A percentile compares a stretch with the other conserved stretches of the same genome.
These are phyloP conservation scores for Austrofundulus limnaeus DNA, from an alignment of 2,113 vertebrate species.

Conservation along the genomic window DNA sequence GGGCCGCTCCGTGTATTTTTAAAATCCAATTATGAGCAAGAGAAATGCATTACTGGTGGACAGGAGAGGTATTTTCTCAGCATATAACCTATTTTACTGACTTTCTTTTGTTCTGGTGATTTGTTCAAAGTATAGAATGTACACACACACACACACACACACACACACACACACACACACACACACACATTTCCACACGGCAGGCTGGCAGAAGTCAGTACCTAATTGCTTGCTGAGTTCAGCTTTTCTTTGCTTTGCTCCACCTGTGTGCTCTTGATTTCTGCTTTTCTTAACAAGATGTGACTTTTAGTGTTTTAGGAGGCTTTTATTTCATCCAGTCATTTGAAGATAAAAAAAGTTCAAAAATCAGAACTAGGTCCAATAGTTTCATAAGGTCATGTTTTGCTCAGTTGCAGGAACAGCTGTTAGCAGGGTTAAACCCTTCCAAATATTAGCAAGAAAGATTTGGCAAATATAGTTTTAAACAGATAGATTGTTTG, in stretches of 20 bases:
- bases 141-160: constrained; percentile 13
- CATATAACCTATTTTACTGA: constrained; percentile 37
- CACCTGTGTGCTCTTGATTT: constrained; percentile 48
- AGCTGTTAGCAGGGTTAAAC: too few relatives aligned
- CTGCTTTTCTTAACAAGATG: constrained; percentile 51
- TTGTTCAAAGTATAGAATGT: not conserved
- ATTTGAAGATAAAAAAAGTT: constrained; percentile 12
- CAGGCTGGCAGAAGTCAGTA: constrained; percentile 48
- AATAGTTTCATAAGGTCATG: too few relatives aligned
- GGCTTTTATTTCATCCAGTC: constrained; percentile 24
- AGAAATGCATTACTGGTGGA: constrained; percentile 38
- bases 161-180: constrained; percentile 21
- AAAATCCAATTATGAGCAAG: constrained; percentile 67
- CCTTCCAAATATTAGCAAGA: too few relatives aligned
- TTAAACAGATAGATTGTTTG: too few relatives aligned
- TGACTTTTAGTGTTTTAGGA: constrained; percentile 49
- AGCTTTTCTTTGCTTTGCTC: constrained; percentile 33
- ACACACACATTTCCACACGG: constrained; percentile 22
- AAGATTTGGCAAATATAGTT: too few relatives aligned
- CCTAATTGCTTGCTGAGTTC: constrained; percentile 70
- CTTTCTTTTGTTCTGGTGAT: constrained; percentile 14
- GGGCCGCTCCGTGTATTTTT: constrained; percentile 64
- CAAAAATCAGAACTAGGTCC: constrained; percentile 12
- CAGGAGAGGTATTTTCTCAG: constrained; percentile 39
- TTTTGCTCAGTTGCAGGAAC: too few relatives aligned